These are phyloP conservation scores for Stegastes partitus DNA, from an alignment of 2,113 vertebrate species.

Conservation along the genomic window DNA sequence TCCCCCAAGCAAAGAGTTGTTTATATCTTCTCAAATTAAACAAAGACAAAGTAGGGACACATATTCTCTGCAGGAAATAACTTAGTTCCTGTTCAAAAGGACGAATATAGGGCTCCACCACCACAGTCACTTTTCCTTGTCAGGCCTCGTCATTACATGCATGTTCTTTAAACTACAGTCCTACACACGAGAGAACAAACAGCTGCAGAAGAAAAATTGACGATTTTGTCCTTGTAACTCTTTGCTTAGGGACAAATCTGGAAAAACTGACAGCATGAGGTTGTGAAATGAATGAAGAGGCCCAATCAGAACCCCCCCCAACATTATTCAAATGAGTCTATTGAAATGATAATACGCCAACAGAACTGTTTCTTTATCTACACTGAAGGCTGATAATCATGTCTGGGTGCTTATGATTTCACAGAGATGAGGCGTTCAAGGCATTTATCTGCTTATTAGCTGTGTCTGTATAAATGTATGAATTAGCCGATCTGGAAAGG, in stretches of 20 bases:
- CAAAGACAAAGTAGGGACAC: background rate
- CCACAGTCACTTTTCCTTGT: too few species aligned
- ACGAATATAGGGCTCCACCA: too few species aligned
- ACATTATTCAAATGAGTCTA: constrained; percentile 14
- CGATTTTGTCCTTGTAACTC: too few species aligned
- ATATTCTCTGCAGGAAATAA: too few species aligned
- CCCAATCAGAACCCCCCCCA: background rate
- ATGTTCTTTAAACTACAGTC: background rate
- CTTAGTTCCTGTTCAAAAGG: too few species aligned
- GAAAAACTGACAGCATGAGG: background rate
- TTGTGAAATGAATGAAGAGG: background rate
- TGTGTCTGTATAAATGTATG: constrained; percentile 19
- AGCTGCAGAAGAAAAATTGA: too few species aligned
- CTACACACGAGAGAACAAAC: background rate
- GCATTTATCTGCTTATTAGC: background rate
- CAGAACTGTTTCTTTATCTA: constrained; percentile 10
- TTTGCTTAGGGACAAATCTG: too few species aligned
- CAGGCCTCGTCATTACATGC: too few species aligned
- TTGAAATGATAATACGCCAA: constrained; percentile 35
- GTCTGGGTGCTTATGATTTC: constrained; percentile 9
- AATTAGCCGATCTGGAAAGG: constrained; percentile 14
- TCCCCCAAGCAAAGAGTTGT: background rate
- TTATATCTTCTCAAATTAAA: background rate
- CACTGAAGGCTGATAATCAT: constrained; percentile 5
- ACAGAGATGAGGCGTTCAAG: background rate